Percentiles rank a stretch among this genome's conserved stretches.
phyloP scores from a whole-genome alignment of 2,797 vertebrate species.

The Lagocephalus sceleratus region DNA sequence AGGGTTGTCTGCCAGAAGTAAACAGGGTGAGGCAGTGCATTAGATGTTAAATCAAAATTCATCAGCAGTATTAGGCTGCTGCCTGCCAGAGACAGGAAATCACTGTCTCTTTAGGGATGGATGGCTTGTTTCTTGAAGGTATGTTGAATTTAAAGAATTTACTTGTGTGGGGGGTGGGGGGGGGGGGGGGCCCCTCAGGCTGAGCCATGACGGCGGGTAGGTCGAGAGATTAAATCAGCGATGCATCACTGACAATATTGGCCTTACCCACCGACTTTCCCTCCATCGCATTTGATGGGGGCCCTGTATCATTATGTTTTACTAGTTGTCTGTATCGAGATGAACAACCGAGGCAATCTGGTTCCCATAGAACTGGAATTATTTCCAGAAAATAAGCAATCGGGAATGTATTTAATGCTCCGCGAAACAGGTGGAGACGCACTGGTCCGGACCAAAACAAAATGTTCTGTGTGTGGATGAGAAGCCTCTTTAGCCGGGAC shows the following conservation, averaged over 20 bases:
- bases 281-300: no score
- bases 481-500: conserved; percentile 38
- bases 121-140: conserved; percentile 1
- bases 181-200: neutral
- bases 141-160: neutral
- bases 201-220: neutral
- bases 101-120: conserved; percentile 24
- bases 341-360: no score
- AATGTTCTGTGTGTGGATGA: conserved; percentile 22
- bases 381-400: no score
- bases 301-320: no score
- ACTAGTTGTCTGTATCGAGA: no score
- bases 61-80: conserved; percentile 40
- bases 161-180: no score
- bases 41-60: conserved; percentile 53
- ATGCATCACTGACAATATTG: neutral
- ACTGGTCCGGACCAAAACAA: neutral
- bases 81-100: conserved; percentile 41
- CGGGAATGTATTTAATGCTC: no score
- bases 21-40: conserved; percentile 46
- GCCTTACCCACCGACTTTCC: no score
- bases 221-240: neutral
- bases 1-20: conserved; percentile 55
- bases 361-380: no score
- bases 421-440: neutral